Percentiles rank a stretch among this genome's conserved stretches.
phyloP scores from a whole-genome alignment of 2,888 invertebrate genomes.

The Habrosyne pyritoides region DNA sequence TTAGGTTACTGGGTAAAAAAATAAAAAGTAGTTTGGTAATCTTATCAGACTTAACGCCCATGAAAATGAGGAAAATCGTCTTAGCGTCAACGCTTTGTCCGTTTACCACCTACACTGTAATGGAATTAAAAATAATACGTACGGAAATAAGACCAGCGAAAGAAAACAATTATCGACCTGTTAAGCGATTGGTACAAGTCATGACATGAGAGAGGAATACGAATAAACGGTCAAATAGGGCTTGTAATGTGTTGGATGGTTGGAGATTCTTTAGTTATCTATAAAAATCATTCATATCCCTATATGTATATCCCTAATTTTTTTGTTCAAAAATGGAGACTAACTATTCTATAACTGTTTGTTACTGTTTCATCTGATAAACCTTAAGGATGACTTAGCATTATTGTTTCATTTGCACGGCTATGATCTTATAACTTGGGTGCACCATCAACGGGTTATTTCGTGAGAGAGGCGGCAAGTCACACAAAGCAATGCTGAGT shows the following conservation, averaged over 20 bases:
- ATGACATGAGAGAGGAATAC: slow-evolving; percentile 14
- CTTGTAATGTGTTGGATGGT: too few species aligned
- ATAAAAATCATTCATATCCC: too few species aligned
- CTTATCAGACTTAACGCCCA: slow-evolving; percentile 14
- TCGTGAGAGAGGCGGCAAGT: slow-evolving; percentile 66
- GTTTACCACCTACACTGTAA: slow-evolving; percentile 43
- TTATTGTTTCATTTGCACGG: neutral
- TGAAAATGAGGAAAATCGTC: slow-evolving; percentile 22
- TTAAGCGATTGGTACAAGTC: slow-evolving; percentile 26
- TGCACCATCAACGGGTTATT: neutral
- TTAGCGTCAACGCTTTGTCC: slow-evolving; percentile 23
- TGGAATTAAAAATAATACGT: slow-evolving; percentile 50
- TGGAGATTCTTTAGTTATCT: too few species aligned
- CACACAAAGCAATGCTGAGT: slow-evolving; percentile 65
- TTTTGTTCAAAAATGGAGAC: too few species aligned
- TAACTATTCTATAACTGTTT: too few species aligned
- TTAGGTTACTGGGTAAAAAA: neutral
- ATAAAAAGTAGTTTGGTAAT: slow-evolving; percentile 14
- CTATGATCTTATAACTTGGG: neutral
- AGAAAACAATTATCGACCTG: slow-evolving; percentile 59
- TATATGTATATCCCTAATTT: too few species aligned
- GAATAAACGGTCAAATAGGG: neutral
- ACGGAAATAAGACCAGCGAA: slow-evolving; percentile 42
- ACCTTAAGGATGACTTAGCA: neutral
- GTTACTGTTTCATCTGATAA: too few species aligned